phyloP scores from a whole-genome alignment of 2,797 vertebrate genomes.

The Dermochelys coriacea region DNA sequence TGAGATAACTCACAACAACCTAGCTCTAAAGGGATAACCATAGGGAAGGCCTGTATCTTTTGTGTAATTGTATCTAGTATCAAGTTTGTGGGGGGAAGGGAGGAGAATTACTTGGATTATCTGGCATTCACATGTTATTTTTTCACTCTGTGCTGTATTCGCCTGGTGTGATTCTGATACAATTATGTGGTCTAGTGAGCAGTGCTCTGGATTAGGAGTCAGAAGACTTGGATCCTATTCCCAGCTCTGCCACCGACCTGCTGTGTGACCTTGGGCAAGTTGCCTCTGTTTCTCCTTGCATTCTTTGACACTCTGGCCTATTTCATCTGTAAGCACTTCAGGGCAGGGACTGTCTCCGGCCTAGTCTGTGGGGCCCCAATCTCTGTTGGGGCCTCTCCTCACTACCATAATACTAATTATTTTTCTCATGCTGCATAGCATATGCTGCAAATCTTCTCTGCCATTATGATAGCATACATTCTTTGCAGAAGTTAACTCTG shows the following conservation, averaged over 20 bases:
- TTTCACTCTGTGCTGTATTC: neutral
- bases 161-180: neutral
- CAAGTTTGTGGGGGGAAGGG: neutral
- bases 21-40: neutral
- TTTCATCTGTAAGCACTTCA: neutral
- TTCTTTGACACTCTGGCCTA: neutral
- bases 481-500: neutral
- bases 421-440: neutral
- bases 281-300: neutral
- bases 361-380: neutral
- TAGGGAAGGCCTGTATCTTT: neutral
- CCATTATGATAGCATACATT: neutral
- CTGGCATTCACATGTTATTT: neutral
- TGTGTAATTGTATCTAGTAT: neutral
- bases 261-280: neutral
- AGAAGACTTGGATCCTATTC: neutral
- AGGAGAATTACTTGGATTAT: neutral
- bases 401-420: neutral
- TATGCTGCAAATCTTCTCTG: neutral
- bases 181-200: neutral
- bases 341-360: neutral
- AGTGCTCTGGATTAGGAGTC: neutral
- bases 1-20: neutral
- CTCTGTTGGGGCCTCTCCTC: neutral
- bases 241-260: neutral